Percentiles rank a stretch among this genome's conserved stretches.
Conservation (phyloP, 1,140 invertebrate genomes). For the Meloidogyne floridensis region DNA sequence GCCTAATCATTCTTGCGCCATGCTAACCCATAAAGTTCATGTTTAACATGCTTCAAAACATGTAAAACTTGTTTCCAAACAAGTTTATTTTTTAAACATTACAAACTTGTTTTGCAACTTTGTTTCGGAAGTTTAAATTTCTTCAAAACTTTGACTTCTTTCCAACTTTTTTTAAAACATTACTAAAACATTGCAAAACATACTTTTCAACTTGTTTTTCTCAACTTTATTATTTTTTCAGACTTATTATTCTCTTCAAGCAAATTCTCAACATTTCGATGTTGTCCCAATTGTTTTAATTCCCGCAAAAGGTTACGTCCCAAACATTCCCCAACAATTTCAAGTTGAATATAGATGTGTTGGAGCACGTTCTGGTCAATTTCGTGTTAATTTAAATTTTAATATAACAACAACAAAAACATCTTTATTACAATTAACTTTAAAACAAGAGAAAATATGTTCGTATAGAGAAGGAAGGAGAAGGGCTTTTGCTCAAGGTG, state of each 20-base stretch:
- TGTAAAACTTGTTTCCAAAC: too few relatives aligned
- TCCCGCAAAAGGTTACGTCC: slow-evolving; percentile 51
- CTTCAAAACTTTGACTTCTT: too few relatives aligned
- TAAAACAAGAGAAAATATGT: slow-evolving; percentile 64
- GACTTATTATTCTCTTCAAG: slow-evolving; percentile 52
- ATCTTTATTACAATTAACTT: slow-evolving; percentile 44
- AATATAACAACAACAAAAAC: slow-evolving; percentile 50
- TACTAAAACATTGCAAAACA: neutral
- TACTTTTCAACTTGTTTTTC: neutral
- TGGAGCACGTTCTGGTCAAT: slow-evolving; percentile 61
- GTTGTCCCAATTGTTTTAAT: slow-evolving; percentile 58
- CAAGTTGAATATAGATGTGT: slow-evolving; percentile 53
- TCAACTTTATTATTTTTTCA: slow-evolving; percentile 30
- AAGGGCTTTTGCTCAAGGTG: slow-evolving; percentile 33
- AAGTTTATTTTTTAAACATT: neutral
- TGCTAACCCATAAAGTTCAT: too few relatives aligned
- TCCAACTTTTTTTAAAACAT: too few relatives aligned
- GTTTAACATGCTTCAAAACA: too few relatives aligned
- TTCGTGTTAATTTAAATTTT: slow-evolving; percentile 55
- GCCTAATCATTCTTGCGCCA: too few relatives aligned
- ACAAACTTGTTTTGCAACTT: too few relatives aligned
- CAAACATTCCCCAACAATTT: slow-evolving; percentile 26
- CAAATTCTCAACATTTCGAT: slow-evolving; percentile 57
- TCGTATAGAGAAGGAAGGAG: slow-evolving; percentile 54
- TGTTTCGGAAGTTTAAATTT: too few relatives aligned